Percentiles rank a stretch among this genome's conserved stretches.
phyloP scores from a whole-genome alignment of 2,113 vertebrate species.

The Siniperca chuatsi region DNA sequence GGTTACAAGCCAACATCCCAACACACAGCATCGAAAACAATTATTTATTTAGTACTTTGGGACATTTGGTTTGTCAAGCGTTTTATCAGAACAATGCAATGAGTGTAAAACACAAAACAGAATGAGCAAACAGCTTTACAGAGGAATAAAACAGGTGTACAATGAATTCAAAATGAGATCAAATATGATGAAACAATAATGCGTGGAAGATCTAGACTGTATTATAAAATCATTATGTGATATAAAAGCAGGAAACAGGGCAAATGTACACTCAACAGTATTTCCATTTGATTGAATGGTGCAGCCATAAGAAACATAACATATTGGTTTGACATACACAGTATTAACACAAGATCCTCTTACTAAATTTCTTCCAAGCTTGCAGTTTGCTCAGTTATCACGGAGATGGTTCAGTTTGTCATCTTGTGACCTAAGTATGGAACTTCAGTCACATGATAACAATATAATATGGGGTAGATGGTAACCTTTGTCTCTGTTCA shows the following conservation, averaged over 20 bases:
- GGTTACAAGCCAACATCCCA: slow-evolving; percentile 9
- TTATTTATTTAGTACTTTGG: background rate
- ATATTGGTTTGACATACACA: background rate
- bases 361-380: background rate
- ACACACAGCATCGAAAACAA: background rate
- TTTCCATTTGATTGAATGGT: background rate
- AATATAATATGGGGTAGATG: too few relatives aligned
- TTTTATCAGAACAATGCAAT: background rate
- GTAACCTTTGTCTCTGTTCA: too few relatives aligned
- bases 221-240: background rate
- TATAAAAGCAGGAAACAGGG: background rate
- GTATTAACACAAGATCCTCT: background rate
- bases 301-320: background rate
- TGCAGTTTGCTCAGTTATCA: background rate
- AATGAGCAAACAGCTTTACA: background rate
- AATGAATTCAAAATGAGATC: background rate
- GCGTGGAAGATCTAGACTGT: background rate
- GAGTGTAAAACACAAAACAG: background rate
- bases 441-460: too few relatives aligned
- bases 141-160: background rate
- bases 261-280: background rate
- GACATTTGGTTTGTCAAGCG: background rate
- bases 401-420: background rate
- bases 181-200: background rate
- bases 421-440: too few relatives aligned